phyloP scores from a whole-genome alignment of 2,113 vertebrate genomes.

The Calyptomena viridis region DNA sequence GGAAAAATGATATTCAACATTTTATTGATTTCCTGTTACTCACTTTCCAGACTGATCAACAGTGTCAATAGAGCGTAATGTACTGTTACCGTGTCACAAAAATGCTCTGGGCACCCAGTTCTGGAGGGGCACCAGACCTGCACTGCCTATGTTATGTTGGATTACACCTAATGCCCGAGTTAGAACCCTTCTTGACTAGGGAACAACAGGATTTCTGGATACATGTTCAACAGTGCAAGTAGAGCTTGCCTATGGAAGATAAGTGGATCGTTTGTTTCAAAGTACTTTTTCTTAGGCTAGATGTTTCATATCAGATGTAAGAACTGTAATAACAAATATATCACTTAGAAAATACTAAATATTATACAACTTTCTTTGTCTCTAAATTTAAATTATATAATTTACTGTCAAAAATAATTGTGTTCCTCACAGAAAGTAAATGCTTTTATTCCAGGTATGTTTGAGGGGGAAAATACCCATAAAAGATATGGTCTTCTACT shows the following conservation, averaged over 20 bases:
- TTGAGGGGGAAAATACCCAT: background rate
- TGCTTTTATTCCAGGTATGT: background rate
- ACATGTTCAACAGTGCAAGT: background rate
- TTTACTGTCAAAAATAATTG: background rate
- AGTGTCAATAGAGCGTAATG: background rate
- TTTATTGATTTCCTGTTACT: background rate
- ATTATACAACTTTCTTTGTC: background rate
- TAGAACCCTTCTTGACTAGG: background rate
- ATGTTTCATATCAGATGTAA: background rate
- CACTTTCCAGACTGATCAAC: background rate
- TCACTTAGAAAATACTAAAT: background rate
- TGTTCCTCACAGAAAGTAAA: background rate
- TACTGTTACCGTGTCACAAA: background rate
- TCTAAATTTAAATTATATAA: background rate
- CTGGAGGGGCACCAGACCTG: background rate
- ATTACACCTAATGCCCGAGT: background rate
- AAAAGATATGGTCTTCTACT: background rate
- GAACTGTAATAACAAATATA: background rate
- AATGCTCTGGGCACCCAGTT: background rate
- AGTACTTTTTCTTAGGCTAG: background rate
- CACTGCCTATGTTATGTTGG: rapidly evolving
- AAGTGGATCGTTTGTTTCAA: background rate
- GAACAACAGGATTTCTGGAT: background rate
- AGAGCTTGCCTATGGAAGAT: background rate
- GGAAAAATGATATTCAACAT: background rate